Conservation (phyloP, 2,797 vertebrate genomes). For the Crenuchus spilurus region DNA sequence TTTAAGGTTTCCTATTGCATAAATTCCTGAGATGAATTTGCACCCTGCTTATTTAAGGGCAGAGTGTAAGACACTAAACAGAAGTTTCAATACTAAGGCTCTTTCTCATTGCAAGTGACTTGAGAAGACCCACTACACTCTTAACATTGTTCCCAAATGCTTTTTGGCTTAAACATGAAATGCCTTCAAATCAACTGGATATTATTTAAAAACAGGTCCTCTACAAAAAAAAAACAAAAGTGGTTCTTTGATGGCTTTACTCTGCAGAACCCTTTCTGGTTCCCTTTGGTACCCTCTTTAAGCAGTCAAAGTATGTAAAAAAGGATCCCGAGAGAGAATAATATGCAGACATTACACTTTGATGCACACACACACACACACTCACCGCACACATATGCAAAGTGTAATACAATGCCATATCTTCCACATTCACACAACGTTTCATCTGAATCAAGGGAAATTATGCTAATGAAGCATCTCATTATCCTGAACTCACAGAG, state of each 20-base stretch:
- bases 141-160: too few relatives aligned
- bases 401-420: constrained; percentile 67
- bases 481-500: constrained; percentile 74
- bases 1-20: constrained; percentile 19
- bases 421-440: constrained; percentile 74
- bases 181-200: too few relatives aligned
- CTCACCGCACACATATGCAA: constrained; percentile 28
- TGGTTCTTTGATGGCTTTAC: too few relatives aligned
- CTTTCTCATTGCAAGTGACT: constrained; percentile 12
- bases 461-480: constrained; percentile 79
- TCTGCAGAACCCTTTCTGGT: too few relatives aligned
- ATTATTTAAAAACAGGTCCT: too few relatives aligned
- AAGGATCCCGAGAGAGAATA: constrained; percentile 21
- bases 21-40: constrained; percentile 10
- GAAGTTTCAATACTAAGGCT: not conserved
- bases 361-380: constrained; percentile 35
- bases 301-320: constrained; percentile 34
- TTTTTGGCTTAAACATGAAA: too few relatives aligned
- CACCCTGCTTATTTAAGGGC: too few relatives aligned
- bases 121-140: not conserved
- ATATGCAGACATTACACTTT: constrained; percentile 51
- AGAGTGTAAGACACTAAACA: not conserved
- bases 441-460: constrained; percentile 82
- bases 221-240: too few relatives aligned
- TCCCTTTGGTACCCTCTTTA: too few relatives aligned